A percentile compares a stretch with the other conserved stretches of the same genome.
Conservation (phyloP, 1,140 invertebrate species). For the Odontomachus brunneus region DNA sequence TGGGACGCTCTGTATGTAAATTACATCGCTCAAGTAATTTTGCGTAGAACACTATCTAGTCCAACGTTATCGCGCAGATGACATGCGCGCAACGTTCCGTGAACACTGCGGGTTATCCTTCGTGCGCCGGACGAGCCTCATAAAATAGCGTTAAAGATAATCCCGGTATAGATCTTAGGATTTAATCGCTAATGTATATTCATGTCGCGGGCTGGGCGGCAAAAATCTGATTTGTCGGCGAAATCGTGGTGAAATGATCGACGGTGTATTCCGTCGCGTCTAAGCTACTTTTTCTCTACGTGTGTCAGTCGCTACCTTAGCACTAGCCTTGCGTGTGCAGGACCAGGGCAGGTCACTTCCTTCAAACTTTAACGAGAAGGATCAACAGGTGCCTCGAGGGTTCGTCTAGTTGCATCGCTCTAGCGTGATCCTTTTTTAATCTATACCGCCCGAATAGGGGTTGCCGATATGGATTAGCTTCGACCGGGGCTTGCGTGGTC, state of each 20-base stretch:
- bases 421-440: slow-evolving; percentile 67
- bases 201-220: not conserved
- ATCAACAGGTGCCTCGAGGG: slow-evolving; percentile 82
- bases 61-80: slow-evolving; percentile 10
- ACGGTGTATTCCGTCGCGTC: slow-evolving; percentile 15
- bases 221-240: slow-evolving; percentile 45
- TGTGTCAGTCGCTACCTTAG: slow-evolving; percentile 44
- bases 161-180: slow-evolving; percentile 1
- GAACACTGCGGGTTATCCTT: slow-evolving; percentile 9
- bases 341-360: slow-evolving; percentile 78
- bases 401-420: slow-evolving; percentile 60
- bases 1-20: slow-evolving; percentile 27
- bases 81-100: not conserved
- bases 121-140: not conserved
- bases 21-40: slow-evolving; percentile 22
- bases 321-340: slow-evolving; percentile 70
- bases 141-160: slow-evolving; percentile 46
- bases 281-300: slow-evolving; percentile 29
- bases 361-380: slow-evolving; percentile 80
- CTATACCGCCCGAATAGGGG: slow-evolving; percentile 14
- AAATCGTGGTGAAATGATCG: too few relatives aligned
- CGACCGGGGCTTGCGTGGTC: not conserved
- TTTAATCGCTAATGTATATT: slow-evolving; percentile 25
- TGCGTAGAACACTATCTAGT: slow-evolving; percentile 29
- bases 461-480: slow-evolving; percentile 43